Conservation (phyloP, 2,797 vertebrate species). For the Eulemur albifrons region DNA sequence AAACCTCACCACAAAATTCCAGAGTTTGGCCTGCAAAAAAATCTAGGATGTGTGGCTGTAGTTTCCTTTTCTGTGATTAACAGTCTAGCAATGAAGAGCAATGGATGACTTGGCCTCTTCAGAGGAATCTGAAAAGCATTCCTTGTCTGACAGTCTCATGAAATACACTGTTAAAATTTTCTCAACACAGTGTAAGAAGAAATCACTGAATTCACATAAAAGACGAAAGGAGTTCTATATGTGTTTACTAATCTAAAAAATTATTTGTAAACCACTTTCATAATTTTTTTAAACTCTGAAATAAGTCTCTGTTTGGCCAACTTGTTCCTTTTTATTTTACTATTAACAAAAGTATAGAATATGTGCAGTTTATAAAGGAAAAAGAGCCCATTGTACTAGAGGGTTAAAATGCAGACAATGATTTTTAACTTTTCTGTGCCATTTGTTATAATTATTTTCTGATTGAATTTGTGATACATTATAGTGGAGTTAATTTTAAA, state of each 20-base stretch:
- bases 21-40: neutral
- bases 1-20: neutral
- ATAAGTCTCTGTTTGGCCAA: neutral
- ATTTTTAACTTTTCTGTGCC: conserved; percentile 1
- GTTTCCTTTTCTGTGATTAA: neutral
- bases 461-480: neutral
- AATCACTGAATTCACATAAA: neutral
- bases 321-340: neutral
- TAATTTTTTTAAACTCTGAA: neutral
- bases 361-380: neutral
- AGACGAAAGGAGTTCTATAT: neutral
- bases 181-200: neutral
- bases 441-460: neutral
- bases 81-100: neutral
- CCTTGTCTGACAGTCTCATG: neutral
- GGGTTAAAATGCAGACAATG: neutral
- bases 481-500: neutral
- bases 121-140: neutral
- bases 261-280: neutral
- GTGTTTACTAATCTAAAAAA: neutral
- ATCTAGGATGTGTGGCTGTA: neutral
- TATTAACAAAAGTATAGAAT: neutral
- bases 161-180: neutral
- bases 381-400: neutral
- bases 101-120: neutral